Evolutionary conservation across 2,888 invertebrate genomes (phyloP).

Genomic region (Tenthredo mesomela): DNA sequence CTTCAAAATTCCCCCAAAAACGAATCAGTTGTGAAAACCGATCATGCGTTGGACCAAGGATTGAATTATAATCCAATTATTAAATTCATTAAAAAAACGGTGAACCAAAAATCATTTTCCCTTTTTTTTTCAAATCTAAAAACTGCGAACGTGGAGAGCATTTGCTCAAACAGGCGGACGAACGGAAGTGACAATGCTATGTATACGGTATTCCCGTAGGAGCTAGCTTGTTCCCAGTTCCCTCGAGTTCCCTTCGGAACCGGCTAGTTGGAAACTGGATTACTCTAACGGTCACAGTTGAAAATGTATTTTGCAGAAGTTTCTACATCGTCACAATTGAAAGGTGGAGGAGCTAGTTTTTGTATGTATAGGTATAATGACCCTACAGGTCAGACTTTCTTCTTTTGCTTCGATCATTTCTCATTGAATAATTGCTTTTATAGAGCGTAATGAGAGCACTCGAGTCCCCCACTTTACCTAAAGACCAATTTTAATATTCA

Average conservation of each 20-base stretch:
- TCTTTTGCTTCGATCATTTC: not conserved
- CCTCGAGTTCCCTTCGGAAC: conserved; percentile 20
- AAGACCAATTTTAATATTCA: conserved; percentile 39
- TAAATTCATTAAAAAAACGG: not conserved
- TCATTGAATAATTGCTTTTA: conserved; percentile 31
- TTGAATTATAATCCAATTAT: not conserved
- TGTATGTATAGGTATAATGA: no score
- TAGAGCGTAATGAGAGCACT: conserved; percentile 10
- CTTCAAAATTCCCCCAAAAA: not conserved
- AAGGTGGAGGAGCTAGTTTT: not conserved
- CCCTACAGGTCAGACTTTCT: not conserved
- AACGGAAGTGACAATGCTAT: conserved; percentile 26
- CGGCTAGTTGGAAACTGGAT: conserved; percentile 40
- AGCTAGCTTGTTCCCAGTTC: conserved; percentile 33
- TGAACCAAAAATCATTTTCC: not conserved
- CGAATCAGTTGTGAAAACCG: not conserved
- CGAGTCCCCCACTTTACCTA: conserved; percentile 10
- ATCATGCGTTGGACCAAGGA: not conserved
- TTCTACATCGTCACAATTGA: not conserved
- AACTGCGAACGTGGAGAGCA: not conserved
- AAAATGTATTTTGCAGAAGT: conserved; percentile 37
- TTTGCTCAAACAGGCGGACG: not conserved
- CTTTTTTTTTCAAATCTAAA: not conserved
- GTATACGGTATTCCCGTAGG: conserved; percentile 9
- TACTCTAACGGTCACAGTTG: conserved; percentile 37